These are phyloP conservation scores for Luffia ferchaultella DNA, from an alignment of 2,888 invertebrate species.

Conservation along the genomic window DNA sequence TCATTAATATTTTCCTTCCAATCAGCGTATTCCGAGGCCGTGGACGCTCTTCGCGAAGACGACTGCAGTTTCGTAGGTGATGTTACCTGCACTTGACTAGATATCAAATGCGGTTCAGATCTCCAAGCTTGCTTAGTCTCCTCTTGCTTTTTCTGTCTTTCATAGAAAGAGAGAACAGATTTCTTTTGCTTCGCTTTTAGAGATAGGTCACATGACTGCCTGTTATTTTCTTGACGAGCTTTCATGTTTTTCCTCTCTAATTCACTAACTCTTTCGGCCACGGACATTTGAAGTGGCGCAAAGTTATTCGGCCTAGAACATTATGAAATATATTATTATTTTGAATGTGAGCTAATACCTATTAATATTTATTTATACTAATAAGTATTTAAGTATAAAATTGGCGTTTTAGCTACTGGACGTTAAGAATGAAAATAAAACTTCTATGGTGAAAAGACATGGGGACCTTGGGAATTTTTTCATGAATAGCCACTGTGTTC, in stretches of 20 bases:
- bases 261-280: too few species aligned
- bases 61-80: constrained; percentile 44
- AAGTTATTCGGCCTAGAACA: too few species aligned
- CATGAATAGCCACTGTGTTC: too few species aligned
- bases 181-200: constrained; percentile 85
- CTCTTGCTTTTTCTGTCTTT: constrained; percentile 70
- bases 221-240: constrained; percentile 77
- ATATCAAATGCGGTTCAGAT: constrained; percentile 65
- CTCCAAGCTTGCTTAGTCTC: constrained; percentile 49
- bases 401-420: too few species aligned
- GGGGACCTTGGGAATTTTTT: too few species aligned
- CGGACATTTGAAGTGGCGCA: too few species aligned
- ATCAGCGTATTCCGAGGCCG: constrained; percentile 73
- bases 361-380: too few species aligned
- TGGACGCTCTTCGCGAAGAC: constrained; percentile 68
- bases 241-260: constrained; percentile 61
- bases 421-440: too few species aligned
- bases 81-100: constrained; percentile 26
- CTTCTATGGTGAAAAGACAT: too few species aligned
- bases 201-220: constrained; percentile 76
- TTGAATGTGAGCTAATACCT: too few species aligned
- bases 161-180: constrained; percentile 82
- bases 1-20: constrained; percentile 37
- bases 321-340: too few species aligned
- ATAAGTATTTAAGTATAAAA: too few species aligned